phyloP scores from a whole-genome alignment of 2,888 invertebrate species.

The Hofmannophila pseudospretella region DNA sequence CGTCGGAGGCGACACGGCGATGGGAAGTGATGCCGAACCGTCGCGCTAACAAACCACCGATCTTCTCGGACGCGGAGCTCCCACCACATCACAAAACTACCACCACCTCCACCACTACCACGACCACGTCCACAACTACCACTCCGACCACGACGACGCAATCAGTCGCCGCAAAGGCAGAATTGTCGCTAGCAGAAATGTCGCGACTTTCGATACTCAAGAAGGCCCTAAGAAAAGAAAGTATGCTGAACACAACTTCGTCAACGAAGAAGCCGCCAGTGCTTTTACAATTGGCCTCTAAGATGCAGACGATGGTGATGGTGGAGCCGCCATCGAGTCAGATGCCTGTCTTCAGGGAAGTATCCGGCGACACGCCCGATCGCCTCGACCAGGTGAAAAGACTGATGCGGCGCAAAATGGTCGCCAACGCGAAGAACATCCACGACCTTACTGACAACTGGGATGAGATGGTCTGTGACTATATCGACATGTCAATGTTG shows the following conservation, averaged over 20 bases:
- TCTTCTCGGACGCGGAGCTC: neutral
- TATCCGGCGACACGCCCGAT: constrained; percentile 39
- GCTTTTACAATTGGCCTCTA: constrained; percentile 47
- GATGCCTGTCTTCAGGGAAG: constrained; percentile 31
- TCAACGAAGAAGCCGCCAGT: constrained; percentile 52
- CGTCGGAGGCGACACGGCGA: constrained; percentile 17
- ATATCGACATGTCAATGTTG: constrained; percentile 48
- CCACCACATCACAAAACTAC: constrained; percentile 2
- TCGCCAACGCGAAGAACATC: constrained; percentile 44
- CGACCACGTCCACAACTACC: constrained; percentile 1
- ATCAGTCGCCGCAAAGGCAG: constrained; percentile 9
- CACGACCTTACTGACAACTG: constrained; percentile 60
- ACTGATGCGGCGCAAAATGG: constrained; percentile 54
- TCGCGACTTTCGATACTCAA: constrained; percentile 58
- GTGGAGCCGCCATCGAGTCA: constrained; percentile 40
- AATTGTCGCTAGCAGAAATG: constrained; percentile 51
- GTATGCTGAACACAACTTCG: constrained; percentile 17
- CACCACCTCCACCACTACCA: constrained; percentile 4
- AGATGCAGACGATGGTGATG: constrained; percentile 50
- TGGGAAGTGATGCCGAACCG: constrained; percentile 16
- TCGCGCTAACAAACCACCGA: neutral
- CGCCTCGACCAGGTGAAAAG: constrained; percentile 43
- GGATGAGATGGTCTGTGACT: constrained; percentile 63
- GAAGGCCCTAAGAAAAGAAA: constrained; percentile 51
- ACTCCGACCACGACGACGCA: constrained; percentile 5